A percentile compares a stretch with the other conserved stretches of the same genome.
phyloP scores from a whole-genome alignment of 2,113 vertebrate species.

The Himantopus leucocephalus region DNA sequence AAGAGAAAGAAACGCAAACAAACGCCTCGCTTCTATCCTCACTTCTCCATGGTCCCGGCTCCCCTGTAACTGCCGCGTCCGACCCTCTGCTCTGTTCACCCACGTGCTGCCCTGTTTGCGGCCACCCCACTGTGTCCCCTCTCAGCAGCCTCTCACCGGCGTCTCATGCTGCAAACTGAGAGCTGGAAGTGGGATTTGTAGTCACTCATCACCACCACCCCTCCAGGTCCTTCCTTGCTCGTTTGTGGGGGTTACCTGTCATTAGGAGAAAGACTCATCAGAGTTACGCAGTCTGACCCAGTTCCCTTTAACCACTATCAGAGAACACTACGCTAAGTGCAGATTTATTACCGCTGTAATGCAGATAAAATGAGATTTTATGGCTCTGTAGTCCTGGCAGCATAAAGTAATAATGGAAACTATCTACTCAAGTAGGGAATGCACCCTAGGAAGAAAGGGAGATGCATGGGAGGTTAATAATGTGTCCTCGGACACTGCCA shows the following conservation, averaged over 20 bases:
- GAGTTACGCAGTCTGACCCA: background rate
- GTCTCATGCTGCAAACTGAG: background rate
- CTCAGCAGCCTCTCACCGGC: background rate
- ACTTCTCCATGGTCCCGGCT: background rate
- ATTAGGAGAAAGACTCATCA: background rate
- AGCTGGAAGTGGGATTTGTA: background rate
- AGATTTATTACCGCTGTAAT: constrained; percentile 49
- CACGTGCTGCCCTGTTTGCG: background rate
- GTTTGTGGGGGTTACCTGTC: background rate
- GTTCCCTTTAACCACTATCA: background rate
- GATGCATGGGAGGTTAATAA: background rate
- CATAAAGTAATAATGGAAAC: constrained; percentile 29
- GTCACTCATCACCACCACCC: background rate
- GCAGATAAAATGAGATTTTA: constrained; percentile 56
- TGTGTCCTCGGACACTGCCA: background rate
- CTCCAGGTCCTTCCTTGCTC: background rate
- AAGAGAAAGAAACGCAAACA: background rate
- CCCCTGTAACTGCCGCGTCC: background rate
- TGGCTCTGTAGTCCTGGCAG: constrained; percentile 28
- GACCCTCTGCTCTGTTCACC: background rate
- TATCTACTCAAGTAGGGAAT: background rate
- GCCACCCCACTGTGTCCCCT: background rate
- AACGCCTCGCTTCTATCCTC: background rate
- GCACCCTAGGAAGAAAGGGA: background rate
- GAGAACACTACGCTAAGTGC: background rate